phyloP scores from a whole-genome alignment of 2,888 invertebrate genomes.

The Epinotia demarniana region DNA sequence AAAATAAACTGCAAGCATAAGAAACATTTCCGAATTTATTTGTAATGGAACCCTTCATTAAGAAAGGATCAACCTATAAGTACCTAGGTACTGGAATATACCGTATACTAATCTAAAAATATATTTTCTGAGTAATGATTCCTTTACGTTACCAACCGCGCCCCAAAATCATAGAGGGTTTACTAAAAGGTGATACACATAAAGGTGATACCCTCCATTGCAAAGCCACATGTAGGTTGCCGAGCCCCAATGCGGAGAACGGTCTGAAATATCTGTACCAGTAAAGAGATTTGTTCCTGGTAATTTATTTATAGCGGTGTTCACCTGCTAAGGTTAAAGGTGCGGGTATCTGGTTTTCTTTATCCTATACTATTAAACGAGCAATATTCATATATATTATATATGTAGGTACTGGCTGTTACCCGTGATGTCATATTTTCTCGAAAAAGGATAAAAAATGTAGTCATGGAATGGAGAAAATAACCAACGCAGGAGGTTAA shows the following conservation, averaged over 20 bases:
- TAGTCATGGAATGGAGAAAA: too few relatives aligned
- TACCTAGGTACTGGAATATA: not conserved
- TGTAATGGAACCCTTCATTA: too few relatives aligned
- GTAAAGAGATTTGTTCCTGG: slow-evolving; percentile 1
- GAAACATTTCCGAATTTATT: too few relatives aligned
- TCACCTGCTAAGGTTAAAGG: not conserved
- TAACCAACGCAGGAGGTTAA: too few relatives aligned
- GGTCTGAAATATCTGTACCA: slow-evolving; percentile 21
- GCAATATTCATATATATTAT: too few relatives aligned
- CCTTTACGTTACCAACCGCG: not conserved
- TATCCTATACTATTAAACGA: too few relatives aligned
- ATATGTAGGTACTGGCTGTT: too few relatives aligned
- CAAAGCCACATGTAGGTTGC: slow-evolving; percentile 14
- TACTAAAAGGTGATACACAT: slow-evolving; percentile 27
- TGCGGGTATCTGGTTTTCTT: too few relatives aligned
- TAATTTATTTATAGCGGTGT: slow-evolving; percentile 13
- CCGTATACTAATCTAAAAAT: not conserved
- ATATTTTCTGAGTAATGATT: not conserved
- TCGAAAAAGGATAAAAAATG: too few relatives aligned
- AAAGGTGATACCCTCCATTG: slow-evolving; percentile 11
- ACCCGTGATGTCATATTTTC: too few relatives aligned
- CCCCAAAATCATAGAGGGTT: slow-evolving; percentile 48
- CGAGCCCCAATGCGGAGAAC: slow-evolving; percentile 11
- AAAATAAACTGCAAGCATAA: too few relatives aligned
- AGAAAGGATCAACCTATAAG: too few relatives aligned